Conservation (phyloP, 2,797 vertebrate species). For the Jordanella pulchra region DNA sequence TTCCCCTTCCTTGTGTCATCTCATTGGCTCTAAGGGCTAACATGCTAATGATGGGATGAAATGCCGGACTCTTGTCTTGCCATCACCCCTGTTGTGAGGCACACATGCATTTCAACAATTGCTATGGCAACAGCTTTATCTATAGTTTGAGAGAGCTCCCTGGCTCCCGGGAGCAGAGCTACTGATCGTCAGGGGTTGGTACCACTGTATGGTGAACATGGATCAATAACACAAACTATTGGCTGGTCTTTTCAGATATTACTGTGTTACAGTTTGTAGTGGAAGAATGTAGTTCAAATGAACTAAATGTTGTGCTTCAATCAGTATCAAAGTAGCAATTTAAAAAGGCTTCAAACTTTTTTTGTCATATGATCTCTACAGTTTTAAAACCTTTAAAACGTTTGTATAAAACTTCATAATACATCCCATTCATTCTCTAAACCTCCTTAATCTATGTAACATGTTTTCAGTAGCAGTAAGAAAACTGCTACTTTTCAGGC, state of each 20-base stretch:
- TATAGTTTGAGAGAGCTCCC: conserved; percentile 54
- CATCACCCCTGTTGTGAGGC: conserved; percentile 69
- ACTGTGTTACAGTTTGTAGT: too few species aligned
- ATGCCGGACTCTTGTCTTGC: conserved; percentile 68
- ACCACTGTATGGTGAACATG: conserved; percentile 34
- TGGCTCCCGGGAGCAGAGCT: conserved; percentile 46
- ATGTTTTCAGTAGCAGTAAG: not conserved
- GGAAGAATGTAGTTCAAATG: not conserved
- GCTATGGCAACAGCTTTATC: conserved; percentile 78
- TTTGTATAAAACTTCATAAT: not conserved
- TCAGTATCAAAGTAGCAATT: not conserved
- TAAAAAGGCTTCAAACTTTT: too few species aligned
- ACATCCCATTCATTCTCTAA: not conserved
- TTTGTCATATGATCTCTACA: too few species aligned
- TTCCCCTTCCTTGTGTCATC: conserved; percentile 59
- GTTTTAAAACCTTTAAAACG: not conserved
- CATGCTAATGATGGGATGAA: conserved; percentile 80
- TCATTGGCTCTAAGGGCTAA: conserved; percentile 77
- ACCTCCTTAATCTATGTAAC: not conserved
- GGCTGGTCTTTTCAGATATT: not conserved
- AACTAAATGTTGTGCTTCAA: not conserved
- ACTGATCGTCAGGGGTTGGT: conserved; percentile 11
- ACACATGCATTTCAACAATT: conserved; percentile 74
- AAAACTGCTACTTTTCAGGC: not conserved
- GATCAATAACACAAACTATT: not conserved